Base-by-base conservation (phyloP, 2,113 vertebrate genomes). In the Eurypyga helias region DNA sequence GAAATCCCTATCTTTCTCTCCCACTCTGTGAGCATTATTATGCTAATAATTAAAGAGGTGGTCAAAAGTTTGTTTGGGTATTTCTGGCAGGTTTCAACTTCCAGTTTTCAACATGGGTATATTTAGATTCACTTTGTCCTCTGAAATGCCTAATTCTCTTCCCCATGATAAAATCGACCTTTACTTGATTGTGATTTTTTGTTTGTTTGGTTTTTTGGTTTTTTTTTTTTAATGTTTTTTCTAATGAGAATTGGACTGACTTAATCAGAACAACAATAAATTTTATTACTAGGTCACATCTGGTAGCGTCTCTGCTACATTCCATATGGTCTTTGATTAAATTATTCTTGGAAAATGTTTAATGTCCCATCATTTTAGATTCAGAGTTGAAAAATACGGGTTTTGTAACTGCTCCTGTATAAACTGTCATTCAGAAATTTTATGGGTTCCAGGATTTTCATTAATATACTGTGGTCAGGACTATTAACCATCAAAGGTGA, bases 1-100 rank as follows among this genome's bases (percentile, higher is more conserved):
- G 24, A 83, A 92, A 77, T 92, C 25, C 33, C 13, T 23, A 1
- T 43, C 57, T 61, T 80, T 83, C 36, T 79, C 41, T 94, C 34
- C 51, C 13, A 10, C 10, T 84, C 43, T 95, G 18, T 77, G 49
- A 55, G 38, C 45, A 71, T 86, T 66, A 41, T 77, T 85, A 65
- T 16, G 24, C n/a, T 87, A 84, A 80, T 91, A 58, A 87, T 66
- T 86, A 46, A 67, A 75, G 48, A 57, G 38, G 16, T 10, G 67
- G 45, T 75, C 8, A 80, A 11, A 55, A 38, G 0, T 54, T 76
- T 84, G 89, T 78, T 28, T 43, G 34, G 26, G 5, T 55, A 23
- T 84, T 89, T 76, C 46, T 91, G 73, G 46, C 79, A 80, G 29
- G 20, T 71, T 92, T 94, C 54, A 82, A 7, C 34, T 36, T 78